phyloP scores from a whole-genome alignment of 2,888 invertebrate species.

The Carterocephalus palaemon region DNA sequence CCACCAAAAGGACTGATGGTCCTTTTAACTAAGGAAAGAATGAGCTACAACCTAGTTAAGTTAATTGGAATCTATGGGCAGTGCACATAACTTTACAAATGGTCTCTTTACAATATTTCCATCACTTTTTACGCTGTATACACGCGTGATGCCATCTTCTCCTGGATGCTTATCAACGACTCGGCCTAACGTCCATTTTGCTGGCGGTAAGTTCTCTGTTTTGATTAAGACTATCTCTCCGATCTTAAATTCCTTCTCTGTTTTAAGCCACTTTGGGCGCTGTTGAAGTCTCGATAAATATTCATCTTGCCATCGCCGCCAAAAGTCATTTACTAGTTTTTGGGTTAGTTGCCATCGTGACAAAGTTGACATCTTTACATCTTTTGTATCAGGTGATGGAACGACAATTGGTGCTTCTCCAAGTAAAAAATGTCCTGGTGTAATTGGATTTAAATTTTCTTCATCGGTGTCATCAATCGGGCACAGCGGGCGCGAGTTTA shows the following conservation, averaged over 20 bases:
- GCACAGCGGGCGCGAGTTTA: constrained; percentile 18
- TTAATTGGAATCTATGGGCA: neutral
- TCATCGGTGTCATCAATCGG: constrained; percentile 7
- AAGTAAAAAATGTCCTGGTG: constrained; percentile 16
- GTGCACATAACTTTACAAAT: neutral
- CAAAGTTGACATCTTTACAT: constrained; percentile 20
- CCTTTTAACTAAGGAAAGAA: neutral
- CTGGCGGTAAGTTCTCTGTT: too few relatives aligned
- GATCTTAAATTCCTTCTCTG: too few relatives aligned
- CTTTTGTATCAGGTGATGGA: constrained; percentile 1
- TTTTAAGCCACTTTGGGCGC: too few relatives aligned
- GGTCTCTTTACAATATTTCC: neutral
- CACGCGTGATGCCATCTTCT: too few relatives aligned
- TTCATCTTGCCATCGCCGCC: constrained; percentile 26
- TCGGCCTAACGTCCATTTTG: too few relatives aligned
- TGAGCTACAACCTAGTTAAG: neutral
- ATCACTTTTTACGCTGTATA: too few relatives aligned
- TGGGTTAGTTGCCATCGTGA: constrained; percentile 33
- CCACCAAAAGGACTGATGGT: neutral
- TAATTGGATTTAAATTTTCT: neutral
- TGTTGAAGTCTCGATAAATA: constrained; percentile 27
- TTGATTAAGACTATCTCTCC: too few relatives aligned
- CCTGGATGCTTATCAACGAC: too few relatives aligned
- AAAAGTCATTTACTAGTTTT: constrained; percentile 5
- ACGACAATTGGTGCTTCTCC: constrained; percentile 19